Evolutionary conservation across 2,888 invertebrate genomes (phyloP).

Genomic region (Lacanobia wlatinum): DNA sequence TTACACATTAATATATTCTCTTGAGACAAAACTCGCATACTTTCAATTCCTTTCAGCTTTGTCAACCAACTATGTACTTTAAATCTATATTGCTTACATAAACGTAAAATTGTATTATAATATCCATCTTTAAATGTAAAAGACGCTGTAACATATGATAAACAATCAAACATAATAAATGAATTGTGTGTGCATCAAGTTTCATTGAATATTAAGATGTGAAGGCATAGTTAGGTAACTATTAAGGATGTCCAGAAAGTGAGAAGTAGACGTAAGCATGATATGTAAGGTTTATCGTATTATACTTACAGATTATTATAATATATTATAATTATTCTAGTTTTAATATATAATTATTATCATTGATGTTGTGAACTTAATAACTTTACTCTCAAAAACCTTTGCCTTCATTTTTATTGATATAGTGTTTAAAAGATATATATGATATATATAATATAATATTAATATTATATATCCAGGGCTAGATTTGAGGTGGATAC

Average conservation of each 20-base stretch:
- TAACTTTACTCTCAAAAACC: slow-evolving; percentile 73
- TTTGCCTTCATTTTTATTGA: slow-evolving; percentile 76
- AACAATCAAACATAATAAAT: slow-evolving; percentile 7
- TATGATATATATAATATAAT: slow-evolving; percentile 32
- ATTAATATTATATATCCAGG: slow-evolving; percentile 40
- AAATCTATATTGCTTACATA: slow-evolving; percentile 14
- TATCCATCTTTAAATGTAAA: slow-evolving; percentile 21
- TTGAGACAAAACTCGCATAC: slow-evolving; percentile 35
- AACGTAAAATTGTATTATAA: slow-evolving; percentile 25
- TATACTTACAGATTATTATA: slow-evolving; percentile 54
- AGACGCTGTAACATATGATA: slow-evolving; percentile 10
- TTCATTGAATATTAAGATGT: slow-evolving; percentile 51
- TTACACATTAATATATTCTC: slow-evolving; percentile 33
- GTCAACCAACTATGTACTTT: slow-evolving; percentile 28
- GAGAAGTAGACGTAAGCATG: slow-evolving; percentile 75
- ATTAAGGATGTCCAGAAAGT: slow-evolving; percentile 82
- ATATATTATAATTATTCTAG: slow-evolving; percentile 55
- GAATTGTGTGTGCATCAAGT: slow-evolving; percentile 38
- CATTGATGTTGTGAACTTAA: slow-evolving; percentile 72
- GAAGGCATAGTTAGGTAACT: slow-evolving; percentile 67
- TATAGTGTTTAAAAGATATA: slow-evolving; percentile 60
- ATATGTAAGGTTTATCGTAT: slow-evolving; percentile 60
- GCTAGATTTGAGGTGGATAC: slow-evolving; percentile 14
- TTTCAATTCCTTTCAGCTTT: slow-evolving; percentile 51
- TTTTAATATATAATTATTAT: slow-evolving; percentile 58